Evolutionary conservation across 2,797 vertebrate genomes (phyloP).

Genomic region (Serranus cabrilla): DNA sequence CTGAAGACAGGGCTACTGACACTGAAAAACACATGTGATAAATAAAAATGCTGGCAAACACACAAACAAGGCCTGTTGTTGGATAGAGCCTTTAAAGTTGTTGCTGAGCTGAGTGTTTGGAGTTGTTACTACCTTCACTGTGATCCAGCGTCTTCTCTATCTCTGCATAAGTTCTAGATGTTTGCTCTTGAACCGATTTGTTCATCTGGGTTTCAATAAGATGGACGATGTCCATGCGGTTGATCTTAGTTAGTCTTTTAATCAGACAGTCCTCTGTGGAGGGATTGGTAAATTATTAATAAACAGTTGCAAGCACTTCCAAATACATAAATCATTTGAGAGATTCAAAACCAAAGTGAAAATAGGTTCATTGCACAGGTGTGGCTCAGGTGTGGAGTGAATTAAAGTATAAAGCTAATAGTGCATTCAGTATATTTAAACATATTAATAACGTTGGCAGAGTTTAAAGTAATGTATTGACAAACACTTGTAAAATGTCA

Average conservation of each 20-base stretch:
- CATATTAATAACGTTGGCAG: not conserved
- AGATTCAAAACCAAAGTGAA: not conserved
- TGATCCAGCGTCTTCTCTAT: constrained; percentile 95
- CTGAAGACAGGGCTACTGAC: constrained; percentile 90
- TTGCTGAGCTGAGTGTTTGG: constrained; percentile 6
- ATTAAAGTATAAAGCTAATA: no score
- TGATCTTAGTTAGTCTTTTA: constrained; percentile 95
- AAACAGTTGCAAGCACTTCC: not conserved
- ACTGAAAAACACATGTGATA: constrained; percentile 58
- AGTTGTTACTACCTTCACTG: constrained; percentile 90
- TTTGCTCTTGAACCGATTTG: constrained; percentile 88
- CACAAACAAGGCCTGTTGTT: constrained; percentile 1
- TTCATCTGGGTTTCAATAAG: constrained; percentile 93
- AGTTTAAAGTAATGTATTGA: not conserved
- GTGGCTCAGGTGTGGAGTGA: no score
- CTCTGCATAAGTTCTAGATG: constrained; percentile 90
- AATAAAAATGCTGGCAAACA: constrained; percentile 14
- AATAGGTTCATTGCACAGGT: not conserved
- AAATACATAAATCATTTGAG: constrained; percentile 4
- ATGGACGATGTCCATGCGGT: constrained; percentile 98
- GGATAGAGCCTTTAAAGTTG: not conserved
- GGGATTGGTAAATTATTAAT: constrained; percentile 15
- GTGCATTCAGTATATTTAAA: constrained; percentile 1
- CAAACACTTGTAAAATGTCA: constrained; percentile 1
- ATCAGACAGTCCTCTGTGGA: constrained; percentile 91